Evolutionary conservation across 2,888 invertebrate genomes (phyloP), one percentile per base, ranked within the genome.

Genomic region (Cotesia congregata): DNA sequence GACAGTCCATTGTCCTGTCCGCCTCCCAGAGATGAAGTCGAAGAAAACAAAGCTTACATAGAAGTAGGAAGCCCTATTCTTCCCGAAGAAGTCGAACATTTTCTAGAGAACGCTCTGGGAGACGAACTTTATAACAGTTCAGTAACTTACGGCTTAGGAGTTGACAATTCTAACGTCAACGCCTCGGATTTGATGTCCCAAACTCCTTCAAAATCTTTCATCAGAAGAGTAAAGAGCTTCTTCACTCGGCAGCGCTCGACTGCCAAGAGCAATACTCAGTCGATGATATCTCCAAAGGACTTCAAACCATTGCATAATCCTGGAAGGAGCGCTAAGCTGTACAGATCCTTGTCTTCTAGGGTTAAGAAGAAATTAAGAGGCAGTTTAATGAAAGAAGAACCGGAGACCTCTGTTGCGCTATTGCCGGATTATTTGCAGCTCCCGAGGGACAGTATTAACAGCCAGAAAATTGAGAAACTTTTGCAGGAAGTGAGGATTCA

Each of bases 81-180:
- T 62, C 79, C 80, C 0, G 77, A 77, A 50, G 79, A 83, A 59
- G 83, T 83, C 39, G 82, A 85, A n/a, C 78, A 79, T 61, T 85
- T 85, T 77, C 80, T 85, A 67, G 80, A 82, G 40, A 71, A 82
- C 1, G 85, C 85, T 7, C 79, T 85, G 9, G 85, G 84, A 5
- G 83, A 84, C 15, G 84, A 85, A 70, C 72, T 84, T 5, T 80
- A 82, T 38, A 82, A 80, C 20, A 79, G 80, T 0, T 79, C 79
- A 6, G 64, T 80, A 6, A 83, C 81, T 39, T 82, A 78, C 69
- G 77, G 74, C 0, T 72, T 78, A 41, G 7, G 39, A 30, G 74
- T 72, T 2, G 78, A 81, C 38, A 76, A 69, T 15, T 81, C 79
- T 0, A 75, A 79, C 64, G n/a, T 12, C 50, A 50, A 50, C 12